These are phyloP conservation scores for Ariolimax columbianus DNA, from an alignment of 2,888 invertebrate genomes.

Conservation along the genomic window DNA sequence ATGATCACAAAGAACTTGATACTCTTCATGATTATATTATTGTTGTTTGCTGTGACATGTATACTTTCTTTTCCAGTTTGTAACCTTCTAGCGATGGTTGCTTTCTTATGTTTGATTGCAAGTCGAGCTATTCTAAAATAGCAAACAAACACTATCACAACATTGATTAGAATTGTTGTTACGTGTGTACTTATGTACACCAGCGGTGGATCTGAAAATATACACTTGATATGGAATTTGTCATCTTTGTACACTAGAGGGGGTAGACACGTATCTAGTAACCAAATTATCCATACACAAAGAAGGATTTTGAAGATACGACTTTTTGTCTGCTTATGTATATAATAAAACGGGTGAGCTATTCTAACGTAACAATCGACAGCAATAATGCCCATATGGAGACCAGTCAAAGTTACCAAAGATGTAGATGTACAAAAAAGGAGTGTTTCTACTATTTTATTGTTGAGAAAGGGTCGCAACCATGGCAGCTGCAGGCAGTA, in stretches of 20 bases:
- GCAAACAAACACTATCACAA: not conserved
- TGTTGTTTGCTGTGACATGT: not conserved
- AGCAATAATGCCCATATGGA: slow-evolving; percentile 25
- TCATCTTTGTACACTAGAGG: not conserved
- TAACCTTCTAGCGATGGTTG: not conserved
- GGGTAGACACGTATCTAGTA: not conserved
- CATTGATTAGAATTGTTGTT: not conserved
- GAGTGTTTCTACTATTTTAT: not conserved
- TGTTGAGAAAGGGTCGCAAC: not conserved
- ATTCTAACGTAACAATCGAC: slow-evolving; percentile 30
- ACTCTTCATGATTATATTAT: not conserved
- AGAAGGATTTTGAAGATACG: not conserved
- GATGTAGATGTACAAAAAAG: not conserved
- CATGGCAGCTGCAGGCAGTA: not conserved
- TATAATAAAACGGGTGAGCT: slow-evolving; percentile 23
- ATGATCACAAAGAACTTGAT: slow-evolving; percentile 10
- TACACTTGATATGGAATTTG: not conserved
- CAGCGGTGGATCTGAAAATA: not conserved
- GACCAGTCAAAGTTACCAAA: not conserved
- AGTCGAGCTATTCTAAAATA: slow-evolving; percentile 21
- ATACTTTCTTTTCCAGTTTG: not conserved
- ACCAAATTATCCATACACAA: not conserved
- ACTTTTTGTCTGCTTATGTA: not conserved
- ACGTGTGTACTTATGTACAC: not conserved
- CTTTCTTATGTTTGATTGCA: slow-evolving; percentile 19